Evolutionary conservation across 2,888 invertebrate species (phyloP).

Genomic region (Macropis europaea): DNA sequence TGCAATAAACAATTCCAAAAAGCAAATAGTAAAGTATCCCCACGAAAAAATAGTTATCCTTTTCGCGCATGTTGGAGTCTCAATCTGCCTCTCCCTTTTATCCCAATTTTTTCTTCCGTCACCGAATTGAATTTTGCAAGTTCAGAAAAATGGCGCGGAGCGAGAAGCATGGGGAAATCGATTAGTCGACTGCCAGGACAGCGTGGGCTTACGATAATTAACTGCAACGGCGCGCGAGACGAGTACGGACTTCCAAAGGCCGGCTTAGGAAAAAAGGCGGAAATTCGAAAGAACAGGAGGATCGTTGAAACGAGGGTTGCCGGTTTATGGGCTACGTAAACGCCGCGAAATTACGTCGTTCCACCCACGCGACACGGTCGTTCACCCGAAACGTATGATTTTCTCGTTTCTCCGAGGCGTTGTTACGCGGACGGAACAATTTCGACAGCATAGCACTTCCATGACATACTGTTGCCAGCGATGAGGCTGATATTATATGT

Average conservation of each 20-base stretch:
- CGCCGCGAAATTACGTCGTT: conserved; percentile 51
- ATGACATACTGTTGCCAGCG: background rate
- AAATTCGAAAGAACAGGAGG: conserved; percentile 9
- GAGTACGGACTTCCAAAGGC: background rate
- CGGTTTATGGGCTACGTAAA: conserved; percentile 41
- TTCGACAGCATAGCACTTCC: conserved; percentile 11
- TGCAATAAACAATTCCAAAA: too few relatives aligned
- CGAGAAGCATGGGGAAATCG: background rate
- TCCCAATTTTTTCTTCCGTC: too few relatives aligned
- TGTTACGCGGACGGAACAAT: conserved; percentile 35
- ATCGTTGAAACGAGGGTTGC: conserved; percentile 21
- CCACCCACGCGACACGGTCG: conserved; percentile 59
- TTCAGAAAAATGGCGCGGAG: background rate
- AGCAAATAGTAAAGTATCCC: too few relatives aligned
- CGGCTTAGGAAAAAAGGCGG: background rate
- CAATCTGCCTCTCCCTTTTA: too few relatives aligned
- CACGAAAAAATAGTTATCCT: too few relatives aligned
- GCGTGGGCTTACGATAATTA: too few relatives aligned
- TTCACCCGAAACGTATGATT: conserved; percentile 59
- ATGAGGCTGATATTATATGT: background rate
- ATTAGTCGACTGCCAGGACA: background rate
- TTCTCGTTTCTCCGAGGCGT: conserved; percentile 46
- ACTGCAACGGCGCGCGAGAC: conserved; percentile 11
- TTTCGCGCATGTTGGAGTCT: too few relatives aligned
- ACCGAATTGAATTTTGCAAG: too few relatives aligned